Base-by-base conservation (phyloP, 2,797 vertebrate species). In the Ataeniobius toweri region DNA sequence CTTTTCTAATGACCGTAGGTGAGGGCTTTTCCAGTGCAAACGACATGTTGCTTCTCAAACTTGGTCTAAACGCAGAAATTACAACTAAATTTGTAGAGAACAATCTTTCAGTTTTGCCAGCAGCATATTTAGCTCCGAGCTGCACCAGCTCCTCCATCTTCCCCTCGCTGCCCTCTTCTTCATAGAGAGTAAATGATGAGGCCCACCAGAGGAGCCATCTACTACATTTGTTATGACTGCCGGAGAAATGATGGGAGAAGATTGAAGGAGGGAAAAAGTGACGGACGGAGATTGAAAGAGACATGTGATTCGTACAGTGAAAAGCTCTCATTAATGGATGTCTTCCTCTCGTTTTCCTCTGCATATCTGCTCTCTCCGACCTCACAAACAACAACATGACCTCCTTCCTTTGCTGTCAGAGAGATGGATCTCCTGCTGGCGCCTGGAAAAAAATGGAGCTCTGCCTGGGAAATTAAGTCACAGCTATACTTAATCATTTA, bases 381-480 rank as follows among this genome's bases (percentile, higher is more conserved):
- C 73, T 20, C 61, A 51, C 81, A 61, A 20, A 14, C 70, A 72
- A 46, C 41, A 53, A 41, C 68, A 50, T 39, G 70, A 24, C n/a
- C 69, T 31, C 48, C 53, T 39, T 69, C 18, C 46, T 55, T 20
- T 3, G 48, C 80, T 84, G 86, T 89, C 88, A 83, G 7, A 24
- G 84, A 91, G 89, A 89, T 86, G 72, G 73, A 88, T 92, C 82
- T 86, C 61, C 41, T 82, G 82, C 74, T 79, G 79, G 80, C 56
- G 63, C 72, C 81, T 18, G 78, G 65, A 74, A 80, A 88, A 88
- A 88, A 81, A 90, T 80, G 78, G 84, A 81, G 80, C n/a, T 89
- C 79, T 71, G 48, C 80, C 5, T 84, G 85, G 90, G 75, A 89
- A 89, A 92, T 90, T 79, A 89, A 86, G 85, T 82, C 83, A 73